phyloP scores from a whole-genome alignment of 2,888 invertebrate species.

The Balanococcus diminutus region DNA sequence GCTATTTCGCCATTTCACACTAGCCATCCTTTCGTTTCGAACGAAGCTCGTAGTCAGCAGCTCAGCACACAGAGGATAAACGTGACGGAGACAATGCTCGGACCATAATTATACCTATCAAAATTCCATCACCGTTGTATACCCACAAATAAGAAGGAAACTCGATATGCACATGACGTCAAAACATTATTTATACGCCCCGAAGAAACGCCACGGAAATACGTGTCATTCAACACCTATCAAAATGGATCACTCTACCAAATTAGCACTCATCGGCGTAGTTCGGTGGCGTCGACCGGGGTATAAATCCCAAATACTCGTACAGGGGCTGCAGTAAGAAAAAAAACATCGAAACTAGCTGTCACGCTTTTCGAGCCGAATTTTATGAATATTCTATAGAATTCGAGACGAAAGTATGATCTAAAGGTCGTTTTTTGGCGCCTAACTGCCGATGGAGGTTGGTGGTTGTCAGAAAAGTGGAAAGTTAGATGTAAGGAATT shows the following conservation, averaged over 20 bases:
- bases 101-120: slow-evolving; percentile 23
- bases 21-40: not conserved
- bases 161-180: slow-evolving; percentile 21
- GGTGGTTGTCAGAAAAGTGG: too few relatives aligned
- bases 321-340: not conserved
- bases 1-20: not conserved
- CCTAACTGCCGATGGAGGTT: too few relatives aligned
- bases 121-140: slow-evolving; percentile 6
- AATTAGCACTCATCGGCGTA: not conserved
- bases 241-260: slow-evolving; percentile 27
- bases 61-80: not conserved
- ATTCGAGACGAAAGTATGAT: too few relatives aligned
- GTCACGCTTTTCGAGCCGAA: too few relatives aligned
- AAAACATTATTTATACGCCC: slow-evolving; percentile 14
- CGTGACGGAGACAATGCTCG: slow-evolving; percentile 5
- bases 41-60: not conserved
- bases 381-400: too few relatives aligned
- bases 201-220: slow-evolving; percentile 9
- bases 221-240: slow-evolving; percentile 19
- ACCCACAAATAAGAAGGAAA: slow-evolving; percentile 3
- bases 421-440: too few relatives aligned
- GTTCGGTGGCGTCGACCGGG: not conserved
- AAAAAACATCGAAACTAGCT: too few relatives aligned
- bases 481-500: too few relatives aligned
- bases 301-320: not conserved